Evolutionary conservation across 2,113 vertebrate species (phyloP).

Genomic region (Tangachromis dhanisi): DNA sequence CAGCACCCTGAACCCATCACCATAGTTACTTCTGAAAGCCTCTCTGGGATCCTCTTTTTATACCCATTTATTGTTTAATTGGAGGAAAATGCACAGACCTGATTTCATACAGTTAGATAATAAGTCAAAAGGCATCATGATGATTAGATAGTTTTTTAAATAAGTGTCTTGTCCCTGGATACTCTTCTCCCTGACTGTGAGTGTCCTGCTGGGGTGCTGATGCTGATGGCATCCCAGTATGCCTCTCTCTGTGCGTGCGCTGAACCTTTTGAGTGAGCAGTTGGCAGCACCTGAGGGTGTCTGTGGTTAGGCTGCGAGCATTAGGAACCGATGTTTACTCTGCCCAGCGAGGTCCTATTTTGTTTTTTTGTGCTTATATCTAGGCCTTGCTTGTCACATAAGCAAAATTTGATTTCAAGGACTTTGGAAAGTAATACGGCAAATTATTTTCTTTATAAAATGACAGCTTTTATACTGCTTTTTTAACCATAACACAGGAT

Average conservation of each 20-base stretch:
- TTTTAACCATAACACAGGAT: neutral
- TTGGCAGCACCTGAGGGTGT: neutral
- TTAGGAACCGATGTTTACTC: neutral
- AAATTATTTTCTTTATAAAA: neutral
- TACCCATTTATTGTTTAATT: neutral
- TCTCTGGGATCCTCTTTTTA: neutral
- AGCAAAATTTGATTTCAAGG: neutral
- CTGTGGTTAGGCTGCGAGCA: neutral
- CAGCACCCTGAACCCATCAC: neutral
- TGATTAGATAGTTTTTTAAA: neutral
- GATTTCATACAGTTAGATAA: neutral
- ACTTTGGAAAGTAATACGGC: neutral
- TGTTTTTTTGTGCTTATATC: neutral
- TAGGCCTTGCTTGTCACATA: neutral
- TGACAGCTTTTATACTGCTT: neutral
- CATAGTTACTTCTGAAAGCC: neutral
- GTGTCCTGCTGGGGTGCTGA: neutral
- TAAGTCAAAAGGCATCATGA: neutral
- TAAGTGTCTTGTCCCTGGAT: slow-evolving; percentile 1
- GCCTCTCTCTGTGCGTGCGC: neutral
- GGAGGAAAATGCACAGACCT: neutral
- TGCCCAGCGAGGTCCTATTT: neutral
- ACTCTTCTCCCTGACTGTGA: neutral
- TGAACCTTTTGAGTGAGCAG: slow-evolving; percentile 10
- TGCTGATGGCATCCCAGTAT: neutral